These are phyloP conservation scores for Corythornis vintsioides DNA, from an alignment of 2,113 vertebrate species.

Conservation along the genomic window DNA sequence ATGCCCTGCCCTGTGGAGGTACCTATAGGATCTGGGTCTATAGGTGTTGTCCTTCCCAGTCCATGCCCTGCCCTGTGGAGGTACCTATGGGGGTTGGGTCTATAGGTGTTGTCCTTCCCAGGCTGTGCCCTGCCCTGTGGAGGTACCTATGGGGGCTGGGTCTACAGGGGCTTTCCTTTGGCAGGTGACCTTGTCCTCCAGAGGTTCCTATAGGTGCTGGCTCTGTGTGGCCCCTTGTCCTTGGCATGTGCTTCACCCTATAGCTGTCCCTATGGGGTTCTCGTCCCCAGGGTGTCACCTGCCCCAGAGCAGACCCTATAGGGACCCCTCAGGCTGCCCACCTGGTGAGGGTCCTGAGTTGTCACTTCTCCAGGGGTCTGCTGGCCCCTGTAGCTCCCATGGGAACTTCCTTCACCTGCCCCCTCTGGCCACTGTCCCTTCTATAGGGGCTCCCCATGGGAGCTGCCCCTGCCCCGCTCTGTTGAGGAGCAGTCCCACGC, in stretches of 20 bases:
- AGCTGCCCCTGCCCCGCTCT: fast-evolving
- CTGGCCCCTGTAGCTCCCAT: too few species aligned
- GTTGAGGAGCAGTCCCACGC: neutral
- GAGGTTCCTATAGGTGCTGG: neutral
- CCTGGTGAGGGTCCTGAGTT: fast-evolving
- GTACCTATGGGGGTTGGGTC: neutral
- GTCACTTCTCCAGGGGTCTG: neutral
- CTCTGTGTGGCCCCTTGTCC: too few species aligned
- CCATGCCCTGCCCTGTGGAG: neutral
- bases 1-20: neutral
- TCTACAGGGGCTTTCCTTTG: neutral
- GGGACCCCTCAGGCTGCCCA: neutral
- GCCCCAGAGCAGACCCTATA: neutral
- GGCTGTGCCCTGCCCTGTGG: neutral
- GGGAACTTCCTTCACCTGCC: neutral
- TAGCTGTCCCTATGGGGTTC: neutral
- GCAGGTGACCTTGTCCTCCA: fast-evolving
- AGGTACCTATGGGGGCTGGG: neutral
- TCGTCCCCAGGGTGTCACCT: neutral
- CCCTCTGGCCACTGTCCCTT: neutral
- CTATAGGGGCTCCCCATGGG: neutral
- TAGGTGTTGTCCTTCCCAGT: neutral
- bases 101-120: neutral
- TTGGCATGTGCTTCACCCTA: neutral
- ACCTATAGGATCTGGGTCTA: fast-evolving